Base-by-base conservation (phyloP, 2,797 vertebrate genomes). In the Hydrophis major region DNA sequence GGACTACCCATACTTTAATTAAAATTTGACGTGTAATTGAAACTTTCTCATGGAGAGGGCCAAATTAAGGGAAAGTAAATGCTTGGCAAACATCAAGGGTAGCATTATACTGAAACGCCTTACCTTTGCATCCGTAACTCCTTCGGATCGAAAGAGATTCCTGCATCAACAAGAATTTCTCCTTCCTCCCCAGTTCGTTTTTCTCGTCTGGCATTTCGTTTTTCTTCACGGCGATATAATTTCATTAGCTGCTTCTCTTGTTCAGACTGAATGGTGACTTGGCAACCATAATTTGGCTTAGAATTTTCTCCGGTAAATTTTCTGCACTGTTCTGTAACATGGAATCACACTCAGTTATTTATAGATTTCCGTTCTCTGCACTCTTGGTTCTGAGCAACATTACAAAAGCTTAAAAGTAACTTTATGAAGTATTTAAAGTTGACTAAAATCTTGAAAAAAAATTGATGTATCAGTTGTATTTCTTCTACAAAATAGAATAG, bases 261-360 rank as follows among this genome's bases (percentile, higher is more conserved):
- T 97, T 99, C 99, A 87, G 99, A 99, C 13, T 99, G 99, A 97
- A 99, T 98, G 96, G 98, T 99, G 95, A 99, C 99, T 98, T 99
- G 99, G 97, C 99, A 99, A 61, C 98, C 98, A 56, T 98, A 99
- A 95, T 96, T 97, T 25, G 99, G 99, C 95, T 98, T 98, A 93
- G 97, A 93, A 93, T 97, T 98, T 95, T 99, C 99, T 20, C 97
- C 97, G 78, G 97, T 93, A 92, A 97, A 96, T 96, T 97, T 98
- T 93, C 97, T 98, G 94, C 96, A 97, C 55, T 97, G 96, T 92
- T 99, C 98, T 99, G 97, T 2, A 96, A 96, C 53, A 96, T 2
- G 6, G 55, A 89, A 95, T 95, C 2, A 96, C 18, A 32, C 1
- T 92, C 87, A 28, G 3, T 63, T 69, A 90, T 95, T 92, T 0